phyloP scores from a whole-genome alignment of 2,113 vertebrate species.

The Piaya cayana region DNA sequence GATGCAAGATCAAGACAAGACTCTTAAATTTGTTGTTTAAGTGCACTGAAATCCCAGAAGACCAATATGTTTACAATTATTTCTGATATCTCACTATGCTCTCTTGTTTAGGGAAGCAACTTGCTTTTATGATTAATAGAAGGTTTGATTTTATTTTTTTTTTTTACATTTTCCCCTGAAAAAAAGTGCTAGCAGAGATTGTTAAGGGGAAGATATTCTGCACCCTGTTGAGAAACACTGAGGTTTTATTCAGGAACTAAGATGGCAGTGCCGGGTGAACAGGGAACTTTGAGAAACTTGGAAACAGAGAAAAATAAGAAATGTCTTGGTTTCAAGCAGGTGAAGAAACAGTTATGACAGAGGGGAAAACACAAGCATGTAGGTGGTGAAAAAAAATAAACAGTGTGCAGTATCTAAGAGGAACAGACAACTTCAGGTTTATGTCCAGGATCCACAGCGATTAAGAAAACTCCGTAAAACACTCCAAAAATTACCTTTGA shows the following conservation, averaged over 20 bases:
- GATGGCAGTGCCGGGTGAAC: background rate
- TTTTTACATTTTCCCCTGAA: background rate
- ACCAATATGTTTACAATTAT: background rate
- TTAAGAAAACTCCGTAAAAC: background rate
- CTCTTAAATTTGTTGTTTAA: background rate
- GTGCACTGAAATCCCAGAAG: background rate
- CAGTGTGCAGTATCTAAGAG: background rate
- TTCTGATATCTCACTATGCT: background rate
- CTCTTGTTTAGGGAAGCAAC: background rate
- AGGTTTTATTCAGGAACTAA: slow-evolving; percentile 54
- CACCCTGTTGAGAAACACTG: slow-evolving; percentile 44
- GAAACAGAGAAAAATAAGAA: slow-evolving; percentile 44
- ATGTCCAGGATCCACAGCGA: background rate
- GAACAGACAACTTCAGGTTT: background rate
- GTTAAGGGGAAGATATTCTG: slow-evolving; percentile 36
- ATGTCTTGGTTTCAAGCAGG: slow-evolving; percentile 25
- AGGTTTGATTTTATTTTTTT: background rate
- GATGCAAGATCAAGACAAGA: background rate
- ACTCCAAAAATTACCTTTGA: background rate
- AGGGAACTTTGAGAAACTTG: slow-evolving; percentile 27
- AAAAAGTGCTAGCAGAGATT: background rate
- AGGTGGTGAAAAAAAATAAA: background rate
- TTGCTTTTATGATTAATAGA: accelerated
- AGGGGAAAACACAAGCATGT: background rate
- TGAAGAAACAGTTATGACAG: slow-evolving; percentile 13